Base-by-base conservation (phyloP, 1,140 invertebrate genomes). In the Mercenaria mercenaria region DNA sequence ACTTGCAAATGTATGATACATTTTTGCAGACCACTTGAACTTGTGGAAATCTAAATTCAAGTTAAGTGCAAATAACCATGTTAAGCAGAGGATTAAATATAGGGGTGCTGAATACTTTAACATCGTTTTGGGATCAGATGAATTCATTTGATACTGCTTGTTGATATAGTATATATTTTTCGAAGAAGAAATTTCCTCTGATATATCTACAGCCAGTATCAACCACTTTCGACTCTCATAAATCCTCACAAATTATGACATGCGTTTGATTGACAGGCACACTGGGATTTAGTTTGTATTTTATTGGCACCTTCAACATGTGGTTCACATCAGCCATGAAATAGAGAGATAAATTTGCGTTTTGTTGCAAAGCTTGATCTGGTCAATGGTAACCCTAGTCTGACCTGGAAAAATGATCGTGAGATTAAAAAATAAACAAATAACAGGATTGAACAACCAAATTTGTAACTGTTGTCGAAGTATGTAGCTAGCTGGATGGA, bases 231-330 rank as follows among this genome's bases (percentile, higher is more conserved):
- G 37, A 20, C 37, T 72, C 67, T 39, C 76, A 37, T 79, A 79
- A 79, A 79, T 79, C 47, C 47, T 43, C 23, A 26, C 3, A 26
- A 67, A 67, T 82, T 82, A 82, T 82, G 80, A 82, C 80, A 82
- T 82, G 50, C 61, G 34, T n/a, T 64, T 82, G 80, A 82, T 82
- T 82, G 80, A 82, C 80, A 82, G 80, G 56, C 52, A 59, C 37
- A 37, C 29, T 67, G 56, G 80, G 34, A 79, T 79, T 29, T 56
- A 64, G 80, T 67, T 82, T 82, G 80, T 82, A 64, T 82, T 82
- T 82, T 82, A 82, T 82, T 82, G 80, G 61, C 80, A 82, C 56
- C 37, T 29, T 20, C 37, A 59, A 82, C 80, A 82, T 82, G 80
- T 82, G 80, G 76, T 79, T 15, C 29, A 26, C 13, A 79, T 79